Base-by-base conservation (phyloP, 2,113 vertebrate species). In the Dasyprocta punctata region DNA sequence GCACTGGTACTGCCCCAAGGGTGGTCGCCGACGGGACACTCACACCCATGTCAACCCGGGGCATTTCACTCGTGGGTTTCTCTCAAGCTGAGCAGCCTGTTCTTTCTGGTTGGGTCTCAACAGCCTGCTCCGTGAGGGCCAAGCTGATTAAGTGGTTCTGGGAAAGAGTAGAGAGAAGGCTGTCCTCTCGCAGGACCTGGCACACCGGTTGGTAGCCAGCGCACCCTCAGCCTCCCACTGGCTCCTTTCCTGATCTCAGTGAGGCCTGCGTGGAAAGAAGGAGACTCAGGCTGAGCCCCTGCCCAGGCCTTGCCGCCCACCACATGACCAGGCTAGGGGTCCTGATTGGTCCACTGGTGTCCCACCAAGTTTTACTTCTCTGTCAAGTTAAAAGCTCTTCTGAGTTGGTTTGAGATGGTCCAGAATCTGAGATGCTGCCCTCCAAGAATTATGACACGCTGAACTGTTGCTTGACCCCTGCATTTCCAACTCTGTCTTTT, bases 361-460 rank as follows among this genome's bases (percentile, higher is more conserved):
- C 26, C 38, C 6, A 71, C 47, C 56, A 44, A 54, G 61, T 77
- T 95, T 96, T 96, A 95, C 94, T 73, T 41, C n/a, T 95, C 54
- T 93, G 89, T 96, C 82, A 97, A 49, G 47, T 98, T n/a, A 89
- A 93, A 82, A 94, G 33, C 87, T 85, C 60, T 41, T 97, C 81
- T 44, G 95, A 38, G 92, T 92, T 60, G 20, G 89, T 71, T 4
- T 36, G 73, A 41, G 71, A 54, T 91, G 88, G 90, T 2, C 9
- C 7, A 92, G 63, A 87, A 87, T 94, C 97, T 97, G 44, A 95
- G 96, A 93, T 86, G 3, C 92, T 78, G 1, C 13, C 36, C 83
- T 91, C 60, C 75, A 96, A 96, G 83, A 10, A 81, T 77, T 10
- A 4, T 7, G 11, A 90, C 38, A 90, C 28, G 47, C 13, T 20